Conservation (phyloP, 2,888 invertebrate genomes). For the Drosophila paramelanica region DNA sequence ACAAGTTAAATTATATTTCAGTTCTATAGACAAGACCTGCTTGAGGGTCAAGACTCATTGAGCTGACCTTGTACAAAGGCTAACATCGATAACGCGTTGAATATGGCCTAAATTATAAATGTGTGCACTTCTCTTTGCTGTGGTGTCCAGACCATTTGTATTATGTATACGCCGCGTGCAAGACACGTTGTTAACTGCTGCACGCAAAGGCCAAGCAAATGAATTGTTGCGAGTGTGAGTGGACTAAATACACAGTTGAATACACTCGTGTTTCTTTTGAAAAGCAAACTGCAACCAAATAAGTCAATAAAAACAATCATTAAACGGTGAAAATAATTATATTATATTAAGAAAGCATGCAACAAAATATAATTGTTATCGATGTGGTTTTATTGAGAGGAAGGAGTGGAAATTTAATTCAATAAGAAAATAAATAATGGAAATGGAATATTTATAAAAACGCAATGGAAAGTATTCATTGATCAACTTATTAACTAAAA, state of each 20-base stretch:
- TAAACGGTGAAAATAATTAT: constrained; percentile 6
- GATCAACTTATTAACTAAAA: too few relatives aligned
- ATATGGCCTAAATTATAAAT: constrained; percentile 43
- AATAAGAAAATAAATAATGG: neutral
- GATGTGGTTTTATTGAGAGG: too few relatives aligned
- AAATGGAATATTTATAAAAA: neutral
- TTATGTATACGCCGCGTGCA: constrained; percentile 24
- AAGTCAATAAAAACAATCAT: constrained; percentile 5
- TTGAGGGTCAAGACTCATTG: neutral
- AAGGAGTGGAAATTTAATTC: neutral
- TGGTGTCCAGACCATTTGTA: neutral
- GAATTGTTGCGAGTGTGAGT: constrained; percentile 4
- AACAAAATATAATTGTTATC: constrained; percentile 1
- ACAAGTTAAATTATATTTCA: constrained; percentile 8
- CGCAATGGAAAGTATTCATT: neutral
- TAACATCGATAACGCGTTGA: constrained; percentile 12
- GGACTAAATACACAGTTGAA: neutral
- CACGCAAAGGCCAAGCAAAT: constrained; percentile 14
- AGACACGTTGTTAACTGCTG: constrained; percentile 1
- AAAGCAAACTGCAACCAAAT: neutral
- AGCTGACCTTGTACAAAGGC: constrained; percentile 22
- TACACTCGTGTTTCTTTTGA: neutral
- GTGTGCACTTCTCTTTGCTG: neutral
- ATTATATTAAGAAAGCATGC: neutral
- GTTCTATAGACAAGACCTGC: neutral